Percentiles rank a stretch among this genome's conserved stretches.
These are phyloP conservation scores for Halesus radiatus DNA, from an alignment of 1,140 invertebrate species.

Conservation along the genomic window DNA sequence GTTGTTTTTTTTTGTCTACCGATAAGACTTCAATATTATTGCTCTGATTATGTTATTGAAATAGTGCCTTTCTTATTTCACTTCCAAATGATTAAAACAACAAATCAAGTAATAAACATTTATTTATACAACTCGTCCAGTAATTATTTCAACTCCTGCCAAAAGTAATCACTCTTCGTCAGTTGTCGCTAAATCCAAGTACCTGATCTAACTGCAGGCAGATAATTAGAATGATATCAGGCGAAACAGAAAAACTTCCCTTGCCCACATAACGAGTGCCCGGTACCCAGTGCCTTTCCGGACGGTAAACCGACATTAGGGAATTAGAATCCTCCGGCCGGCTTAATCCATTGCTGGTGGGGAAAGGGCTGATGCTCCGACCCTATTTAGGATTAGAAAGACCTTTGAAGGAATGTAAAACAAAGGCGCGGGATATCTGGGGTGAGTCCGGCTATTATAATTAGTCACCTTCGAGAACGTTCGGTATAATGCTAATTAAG, in stretches of 20 bases:
- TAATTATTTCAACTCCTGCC: no score
- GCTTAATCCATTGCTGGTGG: not conserved
- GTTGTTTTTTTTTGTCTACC: no score
- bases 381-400: constrained; percentile 4
- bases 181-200: no score
- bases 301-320: not conserved
- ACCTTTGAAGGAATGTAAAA: constrained; percentile 9
- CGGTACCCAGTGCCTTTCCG: not conserved
- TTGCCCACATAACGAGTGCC: not conserved
- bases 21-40: no score
- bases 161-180: no score
- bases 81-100: no score
- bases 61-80: no score
- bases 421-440: not conserved
- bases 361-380: not conserved
- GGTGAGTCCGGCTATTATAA: not conserved
- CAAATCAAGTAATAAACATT: no score
- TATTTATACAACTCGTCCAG: no score
- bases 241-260: constrained; percentile 5
- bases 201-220: not conserved
- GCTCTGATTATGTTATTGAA: no score
- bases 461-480: not conserved
- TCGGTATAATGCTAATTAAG: no score
- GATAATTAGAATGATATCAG: not conserved
- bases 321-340: not conserved